Base-by-base conservation (phyloP, 2,113 vertebrate species). In the Oncorhynchus clarkii region DNA sequence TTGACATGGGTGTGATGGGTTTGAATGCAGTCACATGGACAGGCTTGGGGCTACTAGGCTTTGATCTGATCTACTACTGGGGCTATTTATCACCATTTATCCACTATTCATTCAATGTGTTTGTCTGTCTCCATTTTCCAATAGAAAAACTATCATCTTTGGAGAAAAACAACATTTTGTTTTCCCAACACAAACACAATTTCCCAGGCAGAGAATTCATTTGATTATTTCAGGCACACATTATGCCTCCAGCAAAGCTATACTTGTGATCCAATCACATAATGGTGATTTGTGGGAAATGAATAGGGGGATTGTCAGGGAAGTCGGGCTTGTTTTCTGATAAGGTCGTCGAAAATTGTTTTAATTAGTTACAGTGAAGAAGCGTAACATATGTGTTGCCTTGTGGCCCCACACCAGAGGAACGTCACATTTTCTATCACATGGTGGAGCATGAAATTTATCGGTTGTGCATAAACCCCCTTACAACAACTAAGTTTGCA, bases 391-490 rank as follows among this genome's bases (percentile, higher is more conserved):
- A 91, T 91, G 90, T 90, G 91, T 89, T 80, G 90, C 95, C 88
- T 89, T 92, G 76, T 93, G 91, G 89, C 89, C 90, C 86, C 86
- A 83, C 84, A 80, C 92, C 86, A 84, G 85, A 75, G 92, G 94
- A 96, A 95, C 93, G 95, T 99, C 97, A 97, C 95, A 94, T 95
- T 96, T 87, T 74, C 92, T 88, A 93, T 99, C 97, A 99, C 96
- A 98, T 97, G 97, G 90, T 83, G 85, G 90, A 89, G 92, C 90
- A 91, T 98, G 94, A 96, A 96, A 97, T 97, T 86, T 93, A 97
- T 96, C 94, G 93, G 93, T 90, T 95, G 94, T 95, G 86, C 87
- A 92, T 90, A 92, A 93, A 91, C 90, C 89, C 89, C 82, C 93
- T 93, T 93, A 94, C 90, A 96, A 94, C 94, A 96, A 93, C 94